phyloP scores from a whole-genome alignment of 2,888 invertebrate species.

The Xanthorhoe spadicearia region DNA sequence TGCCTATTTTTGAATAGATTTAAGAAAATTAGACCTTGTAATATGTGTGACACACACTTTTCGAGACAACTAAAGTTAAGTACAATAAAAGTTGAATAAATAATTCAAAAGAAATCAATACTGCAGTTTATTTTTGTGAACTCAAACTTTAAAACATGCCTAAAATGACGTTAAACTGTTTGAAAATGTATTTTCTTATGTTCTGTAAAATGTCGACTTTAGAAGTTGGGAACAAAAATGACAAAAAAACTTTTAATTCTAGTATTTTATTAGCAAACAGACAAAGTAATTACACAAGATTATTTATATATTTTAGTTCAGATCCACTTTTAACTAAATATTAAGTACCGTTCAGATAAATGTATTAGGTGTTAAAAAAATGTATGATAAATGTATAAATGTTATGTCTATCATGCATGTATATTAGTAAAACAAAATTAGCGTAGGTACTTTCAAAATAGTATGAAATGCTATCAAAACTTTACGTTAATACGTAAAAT shows the following conservation, averaged over 20 bases:
- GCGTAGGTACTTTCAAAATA: too few relatives aligned
- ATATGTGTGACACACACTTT: not conserved
- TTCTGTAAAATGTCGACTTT: not conserved
- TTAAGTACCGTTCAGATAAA: not conserved
- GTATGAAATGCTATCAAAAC: too few relatives aligned
- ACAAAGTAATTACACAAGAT: slow-evolving; percentile 49
- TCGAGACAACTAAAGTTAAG: not conserved
- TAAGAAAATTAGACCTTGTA: not conserved
- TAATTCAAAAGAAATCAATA: slow-evolving; percentile 20
- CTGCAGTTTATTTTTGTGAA: slow-evolving; percentile 11
- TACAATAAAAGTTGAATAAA: slow-evolving; percentile 14
- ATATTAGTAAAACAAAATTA: too few relatives aligned
- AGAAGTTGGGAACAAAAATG: not conserved
- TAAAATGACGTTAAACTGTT: too few relatives aligned
- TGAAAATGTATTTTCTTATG: too few relatives aligned
- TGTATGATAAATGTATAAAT: too few relatives aligned
- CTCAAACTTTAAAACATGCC: too few relatives aligned
- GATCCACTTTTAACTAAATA: slow-evolving; percentile 22
- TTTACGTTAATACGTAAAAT: too few relatives aligned
- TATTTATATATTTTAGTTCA: slow-evolving; percentile 22
- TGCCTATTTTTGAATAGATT: slow-evolving; percentile 8
- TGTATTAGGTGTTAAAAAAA: too few relatives aligned
- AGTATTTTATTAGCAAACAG: slow-evolving; percentile 61
- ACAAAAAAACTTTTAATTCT: slow-evolving; percentile 27
- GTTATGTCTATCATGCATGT: too few relatives aligned